Conservation (phyloP, 2,113 vertebrate species). For the rat (Rattus norvegicus) region DNA sequence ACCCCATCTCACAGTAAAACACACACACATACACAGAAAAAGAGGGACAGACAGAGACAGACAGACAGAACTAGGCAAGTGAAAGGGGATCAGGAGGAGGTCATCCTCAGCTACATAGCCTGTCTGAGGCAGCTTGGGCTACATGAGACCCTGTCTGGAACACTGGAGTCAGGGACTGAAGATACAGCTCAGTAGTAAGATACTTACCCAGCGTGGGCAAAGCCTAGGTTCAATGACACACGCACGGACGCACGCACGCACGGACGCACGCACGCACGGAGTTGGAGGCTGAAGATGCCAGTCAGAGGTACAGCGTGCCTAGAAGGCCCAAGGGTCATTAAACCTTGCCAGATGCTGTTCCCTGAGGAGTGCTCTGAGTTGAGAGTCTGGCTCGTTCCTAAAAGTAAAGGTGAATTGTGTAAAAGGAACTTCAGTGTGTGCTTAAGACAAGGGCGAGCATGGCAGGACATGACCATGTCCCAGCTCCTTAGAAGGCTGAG, state of each 20-base stretch:
- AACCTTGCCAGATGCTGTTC: neutral
- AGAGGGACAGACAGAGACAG: neutral
- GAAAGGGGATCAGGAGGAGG: neutral
- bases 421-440: neutral
- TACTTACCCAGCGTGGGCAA: neutral
- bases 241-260: neutral
- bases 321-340: neutral
- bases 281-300: neutral
- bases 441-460: neutral
- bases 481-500: neutral
- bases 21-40: neutral
- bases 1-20: neutral
- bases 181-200: neutral
- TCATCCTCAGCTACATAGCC: neutral
- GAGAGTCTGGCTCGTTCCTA: slow-evolving; percentile 29
- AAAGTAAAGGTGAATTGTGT: slow-evolving; percentile 32
- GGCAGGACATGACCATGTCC: neutral
- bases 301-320: neutral
- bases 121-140: neutral
- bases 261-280: neutral
- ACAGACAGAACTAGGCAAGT: neutral
- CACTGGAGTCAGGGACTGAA: neutral
- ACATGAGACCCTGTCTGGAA: neutral
- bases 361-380: neutral
- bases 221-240: neutral